Conservation (phyloP, 2,888 invertebrate species). For the Clostera curtula region DNA sequence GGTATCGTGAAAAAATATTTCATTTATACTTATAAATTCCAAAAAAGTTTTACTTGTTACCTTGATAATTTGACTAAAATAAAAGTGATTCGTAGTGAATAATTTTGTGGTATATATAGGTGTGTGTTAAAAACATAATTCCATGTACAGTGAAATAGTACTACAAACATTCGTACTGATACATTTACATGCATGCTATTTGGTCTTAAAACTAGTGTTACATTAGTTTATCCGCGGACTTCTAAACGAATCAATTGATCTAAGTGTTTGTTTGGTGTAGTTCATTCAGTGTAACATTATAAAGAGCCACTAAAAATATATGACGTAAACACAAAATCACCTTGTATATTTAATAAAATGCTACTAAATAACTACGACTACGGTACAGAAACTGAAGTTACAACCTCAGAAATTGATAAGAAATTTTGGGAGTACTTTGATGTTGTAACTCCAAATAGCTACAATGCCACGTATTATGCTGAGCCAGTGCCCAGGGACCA, state of each 20-base stretch:
- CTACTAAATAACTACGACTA: slow-evolving; percentile 21
- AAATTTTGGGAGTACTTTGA: slow-evolving; percentile 61
- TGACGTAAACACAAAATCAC: too few species aligned
- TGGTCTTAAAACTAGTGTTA: too few species aligned
- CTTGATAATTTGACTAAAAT: not conserved
- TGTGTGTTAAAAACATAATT: too few species aligned
- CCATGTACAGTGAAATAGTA: too few species aligned
- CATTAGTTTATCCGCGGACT: too few species aligned
- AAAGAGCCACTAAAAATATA: not conserved
- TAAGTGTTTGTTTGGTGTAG: too few species aligned
- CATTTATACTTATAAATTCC: not conserved
- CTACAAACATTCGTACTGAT: too few species aligned
- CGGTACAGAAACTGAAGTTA: slow-evolving; percentile 10
- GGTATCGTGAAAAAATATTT: not conserved
- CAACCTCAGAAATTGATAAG: slow-evolving; percentile 33
- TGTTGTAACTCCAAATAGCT: slow-evolving; percentile 14
- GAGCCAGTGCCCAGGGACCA: slow-evolving; percentile 36
- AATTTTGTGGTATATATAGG: too few species aligned
- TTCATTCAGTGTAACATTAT: not conserved
- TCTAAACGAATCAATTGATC: too few species aligned
- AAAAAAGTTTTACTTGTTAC: not conserved
- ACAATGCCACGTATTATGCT: slow-evolving; percentile 15
- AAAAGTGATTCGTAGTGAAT: too few species aligned
- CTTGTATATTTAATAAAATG: slow-evolving; percentile 19
- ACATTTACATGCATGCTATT: too few species aligned